A percentile compares a stretch with the other conserved stretches of the same genome.
Conservation (phyloP, 2,797 vertebrate species). For the Takifugu ocellatus region DNA sequence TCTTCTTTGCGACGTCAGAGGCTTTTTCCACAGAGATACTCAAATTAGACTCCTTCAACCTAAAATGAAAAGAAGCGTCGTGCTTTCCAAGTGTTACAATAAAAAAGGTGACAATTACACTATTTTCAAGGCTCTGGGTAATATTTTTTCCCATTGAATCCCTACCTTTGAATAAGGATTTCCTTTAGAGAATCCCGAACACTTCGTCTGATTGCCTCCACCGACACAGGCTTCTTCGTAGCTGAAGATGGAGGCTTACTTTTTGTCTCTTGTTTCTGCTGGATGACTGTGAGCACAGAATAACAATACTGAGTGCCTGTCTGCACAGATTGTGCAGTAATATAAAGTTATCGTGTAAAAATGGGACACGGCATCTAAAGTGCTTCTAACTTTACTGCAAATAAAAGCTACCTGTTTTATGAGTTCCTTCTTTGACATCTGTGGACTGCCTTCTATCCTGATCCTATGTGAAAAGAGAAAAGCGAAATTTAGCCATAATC, state of each 20-base stretch:
- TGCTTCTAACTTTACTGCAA: neutral
- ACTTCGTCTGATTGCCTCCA: constrained; percentile 92
- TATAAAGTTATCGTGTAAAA: neutral
- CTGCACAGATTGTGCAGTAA: neutral
- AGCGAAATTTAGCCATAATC: constrained; percentile 8
- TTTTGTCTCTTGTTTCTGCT: constrained; percentile 82
- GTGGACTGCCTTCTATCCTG: constrained; percentile 76
- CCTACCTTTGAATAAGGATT: constrained; percentile 91
- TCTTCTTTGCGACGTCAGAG: constrained; percentile 89
- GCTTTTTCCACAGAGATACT: constrained; percentile 89
- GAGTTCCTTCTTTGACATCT: constrained; percentile 76
- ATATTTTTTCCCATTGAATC: neutral
- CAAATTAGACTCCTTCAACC: constrained; percentile 89
- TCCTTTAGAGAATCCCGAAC: constrained; percentile 95
- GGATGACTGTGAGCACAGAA: constrained; percentile 66
- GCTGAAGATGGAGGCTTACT: constrained; percentile 77
- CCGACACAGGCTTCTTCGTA: constrained; percentile 86
- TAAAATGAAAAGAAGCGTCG: constrained; percentile 48
- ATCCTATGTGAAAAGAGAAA: constrained; percentile 73
- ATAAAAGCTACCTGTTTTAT: constrained; percentile 76
- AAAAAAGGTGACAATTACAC: neutral
- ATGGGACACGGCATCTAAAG: neutral
- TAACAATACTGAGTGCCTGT: constrained; percentile 11
- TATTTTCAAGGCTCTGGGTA: neutral
- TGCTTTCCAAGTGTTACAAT: constrained; percentile 1